These are phyloP conservation scores for Labeo calbasu DNA, from an alignment of 2,797 vertebrate species.

Conservation along the genomic window DNA sequence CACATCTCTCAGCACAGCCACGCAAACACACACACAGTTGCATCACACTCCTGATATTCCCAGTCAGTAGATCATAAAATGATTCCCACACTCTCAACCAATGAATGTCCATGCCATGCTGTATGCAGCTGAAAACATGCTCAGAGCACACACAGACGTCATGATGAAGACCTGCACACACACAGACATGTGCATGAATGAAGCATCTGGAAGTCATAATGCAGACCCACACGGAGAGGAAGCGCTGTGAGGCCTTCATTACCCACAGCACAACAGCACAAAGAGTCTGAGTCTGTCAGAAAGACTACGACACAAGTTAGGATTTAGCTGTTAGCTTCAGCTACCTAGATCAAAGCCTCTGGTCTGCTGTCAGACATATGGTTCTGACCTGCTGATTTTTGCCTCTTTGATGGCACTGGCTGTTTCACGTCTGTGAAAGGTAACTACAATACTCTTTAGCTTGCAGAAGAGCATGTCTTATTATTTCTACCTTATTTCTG, in stretches of 20 bases:
- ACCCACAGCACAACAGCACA: not conserved
- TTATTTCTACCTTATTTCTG: not conserved
- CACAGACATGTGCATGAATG: not conserved
- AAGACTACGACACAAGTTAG: not conserved
- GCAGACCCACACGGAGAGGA: constrained; percentile 18
- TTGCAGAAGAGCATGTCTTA: not conserved
- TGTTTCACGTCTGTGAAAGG: not conserved
- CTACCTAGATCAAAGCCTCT: not conserved
- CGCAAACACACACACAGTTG: not conserved
- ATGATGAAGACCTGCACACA: constrained; percentile 6
- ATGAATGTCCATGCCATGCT: not conserved
- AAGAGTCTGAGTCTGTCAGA: not conserved
- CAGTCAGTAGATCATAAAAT: not conserved
- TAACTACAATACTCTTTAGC: not conserved
- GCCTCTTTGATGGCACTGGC: not conserved
- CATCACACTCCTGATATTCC: not conserved
- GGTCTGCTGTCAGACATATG: not conserved
- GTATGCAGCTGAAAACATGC: too few relatives aligned
- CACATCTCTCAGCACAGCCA: too few relatives aligned
- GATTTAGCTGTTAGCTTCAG: not conserved
- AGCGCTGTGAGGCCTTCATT: not conserved
- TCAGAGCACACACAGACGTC: constrained; percentile 10
- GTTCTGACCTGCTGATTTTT: not conserved
- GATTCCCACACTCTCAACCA: not conserved
- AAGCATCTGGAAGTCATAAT: constrained; percentile 70